phyloP scores from a whole-genome alignment of 2,113 vertebrate species.

The Myotis lucifugus region DNA sequence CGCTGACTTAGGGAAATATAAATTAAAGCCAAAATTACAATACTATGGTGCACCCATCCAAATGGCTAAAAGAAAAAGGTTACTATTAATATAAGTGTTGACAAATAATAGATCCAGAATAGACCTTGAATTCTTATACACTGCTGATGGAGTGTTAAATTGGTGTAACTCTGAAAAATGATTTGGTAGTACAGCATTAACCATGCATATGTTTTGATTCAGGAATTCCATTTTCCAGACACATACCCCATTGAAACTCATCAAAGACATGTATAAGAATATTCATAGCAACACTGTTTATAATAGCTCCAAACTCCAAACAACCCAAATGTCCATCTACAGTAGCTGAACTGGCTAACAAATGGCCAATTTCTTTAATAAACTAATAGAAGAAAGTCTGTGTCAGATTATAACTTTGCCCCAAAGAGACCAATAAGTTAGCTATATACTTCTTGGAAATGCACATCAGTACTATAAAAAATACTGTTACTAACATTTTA shows the following conservation, averaged over 20 bases:
- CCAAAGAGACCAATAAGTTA: background rate
- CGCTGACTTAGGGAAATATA: background rate
- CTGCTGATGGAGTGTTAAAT: background rate
- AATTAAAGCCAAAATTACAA: conserved; percentile 9
- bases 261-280: background rate
- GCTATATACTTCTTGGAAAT: background rate
- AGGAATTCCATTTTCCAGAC: conserved; percentile 15
- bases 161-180: background rate
- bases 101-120: background rate
- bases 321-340: background rate
- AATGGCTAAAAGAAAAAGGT: background rate
- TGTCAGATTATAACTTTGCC: background rate
- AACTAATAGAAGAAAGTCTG: background rate
- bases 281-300: background rate
- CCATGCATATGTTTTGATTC: background rate
- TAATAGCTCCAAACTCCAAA: background rate
- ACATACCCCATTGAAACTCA: background rate
- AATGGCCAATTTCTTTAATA: background rate
- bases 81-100: background rate
- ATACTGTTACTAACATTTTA: background rate
- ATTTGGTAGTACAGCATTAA: background rate
- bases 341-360: background rate
- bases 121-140: background rate
- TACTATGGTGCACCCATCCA: background rate
- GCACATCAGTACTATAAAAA: background rate